Evolutionary conservation across 2,113 vertebrate species (phyloP).

Genomic region (Blennius ocellaris): DNA sequence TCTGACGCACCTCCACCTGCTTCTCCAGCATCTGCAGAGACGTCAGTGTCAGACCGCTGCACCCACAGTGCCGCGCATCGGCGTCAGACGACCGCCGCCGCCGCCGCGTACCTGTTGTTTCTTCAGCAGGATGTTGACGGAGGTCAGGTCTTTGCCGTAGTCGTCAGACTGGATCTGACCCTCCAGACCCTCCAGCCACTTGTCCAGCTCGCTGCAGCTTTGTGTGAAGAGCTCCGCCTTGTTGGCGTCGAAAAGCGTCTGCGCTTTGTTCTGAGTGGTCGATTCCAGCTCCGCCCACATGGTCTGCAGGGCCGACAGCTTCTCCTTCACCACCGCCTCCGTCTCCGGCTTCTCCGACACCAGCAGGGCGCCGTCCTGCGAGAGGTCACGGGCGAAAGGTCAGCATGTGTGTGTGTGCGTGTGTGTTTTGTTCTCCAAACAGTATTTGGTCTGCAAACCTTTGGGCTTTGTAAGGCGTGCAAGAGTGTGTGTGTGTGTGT

Average conservation of each 20-base stretch:
- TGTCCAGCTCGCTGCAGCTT: slow-evolving; percentile 95
- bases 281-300: slow-evolving; percentile 96
- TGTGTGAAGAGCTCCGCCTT: slow-evolving; percentile 97
- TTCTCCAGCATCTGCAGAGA: slow-evolving; percentile 92
- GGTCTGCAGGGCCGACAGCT: slow-evolving; percentile 87
- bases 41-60: background rate
- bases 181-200: slow-evolving; percentile 93
- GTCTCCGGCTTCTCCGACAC: slow-evolving; percentile 96
- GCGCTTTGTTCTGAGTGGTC: slow-evolving; percentile 96
- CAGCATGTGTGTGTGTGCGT: background rate
- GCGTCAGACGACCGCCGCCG: background rate
- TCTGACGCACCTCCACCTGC: slow-evolving; percentile 93
- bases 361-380: slow-evolving; percentile 91
- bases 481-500: no score
- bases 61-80: background rate
- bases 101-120: slow-evolving; percentile 90
- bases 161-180: slow-evolving; percentile 97
- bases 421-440: no score
- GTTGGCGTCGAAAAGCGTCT: slow-evolving; percentile 97
- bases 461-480: no score
- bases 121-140: slow-evolving; percentile 96
- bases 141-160: slow-evolving; percentile 97
- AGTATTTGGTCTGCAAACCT: no score
- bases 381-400: background rate
- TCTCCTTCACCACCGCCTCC: slow-evolving; percentile 90